Percentiles rank a stretch among this genome's conserved stretches.
These are phyloP conservation scores for Oostethus manadensis DNA, from an alignment of 2,113 vertebrate species.

Conservation along the genomic window DNA sequence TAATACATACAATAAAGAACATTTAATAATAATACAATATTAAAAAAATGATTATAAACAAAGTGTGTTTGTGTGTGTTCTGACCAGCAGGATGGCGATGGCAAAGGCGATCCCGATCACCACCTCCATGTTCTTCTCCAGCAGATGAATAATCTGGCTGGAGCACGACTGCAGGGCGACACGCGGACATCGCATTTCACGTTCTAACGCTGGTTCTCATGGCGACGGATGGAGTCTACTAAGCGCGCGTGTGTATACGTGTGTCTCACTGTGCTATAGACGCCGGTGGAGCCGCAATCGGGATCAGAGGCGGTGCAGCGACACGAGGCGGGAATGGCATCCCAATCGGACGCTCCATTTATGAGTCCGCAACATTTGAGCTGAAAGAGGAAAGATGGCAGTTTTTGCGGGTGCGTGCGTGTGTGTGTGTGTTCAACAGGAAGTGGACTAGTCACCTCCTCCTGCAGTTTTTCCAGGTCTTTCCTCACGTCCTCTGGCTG, in stretches of 20 bases:
- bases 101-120: slow-evolving; percentile 62
- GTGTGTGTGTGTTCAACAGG: neutral
- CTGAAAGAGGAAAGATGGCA: slow-evolving; percentile 23
- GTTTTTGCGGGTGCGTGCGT: neutral
- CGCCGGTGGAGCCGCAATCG: neutral
- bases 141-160: slow-evolving; percentile 5
- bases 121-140: slow-evolving; percentile 42
- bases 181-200: neutral
- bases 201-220: neutral
- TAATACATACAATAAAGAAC: too few species aligned
- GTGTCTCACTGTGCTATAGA: slow-evolving; percentile 36
- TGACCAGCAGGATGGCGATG: slow-evolving; percentile 61
- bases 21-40: too few species aligned
- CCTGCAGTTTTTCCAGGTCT: slow-evolving; percentile 47
- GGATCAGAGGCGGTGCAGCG: slow-evolving; percentile 18
- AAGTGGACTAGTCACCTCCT: slow-evolving; percentile 28
- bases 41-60: too few species aligned
- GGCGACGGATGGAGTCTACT: neutral
- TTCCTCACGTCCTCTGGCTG: neutral
- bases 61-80: neutral
- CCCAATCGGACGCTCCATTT: slow-evolving; percentile 43
- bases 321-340: slow-evolving; percentile 21
- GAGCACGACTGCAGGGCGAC: slow-evolving; percentile 46
- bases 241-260: neutral
- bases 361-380: slow-evolving; percentile 58